These are phyloP conservation scores for Bucco capensis DNA, from an alignment of 2,113 vertebrate species.

Conservation along the genomic window DNA sequence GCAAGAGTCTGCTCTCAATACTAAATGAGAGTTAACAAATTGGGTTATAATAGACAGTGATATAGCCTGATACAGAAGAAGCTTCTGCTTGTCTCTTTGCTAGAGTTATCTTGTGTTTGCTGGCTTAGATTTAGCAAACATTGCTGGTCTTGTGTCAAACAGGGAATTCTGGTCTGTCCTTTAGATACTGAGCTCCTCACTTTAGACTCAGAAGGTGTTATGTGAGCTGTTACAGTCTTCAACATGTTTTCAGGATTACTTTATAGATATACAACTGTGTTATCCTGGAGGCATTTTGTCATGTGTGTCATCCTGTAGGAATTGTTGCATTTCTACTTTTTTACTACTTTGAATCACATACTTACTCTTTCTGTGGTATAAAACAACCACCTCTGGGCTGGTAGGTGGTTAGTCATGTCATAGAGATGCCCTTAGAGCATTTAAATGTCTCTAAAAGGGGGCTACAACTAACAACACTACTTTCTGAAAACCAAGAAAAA, in stretches of 20 bases:
- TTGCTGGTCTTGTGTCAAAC: not conserved
- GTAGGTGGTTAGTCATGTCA: not conserved
- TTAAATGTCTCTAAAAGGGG: not conserved
- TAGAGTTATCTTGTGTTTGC: not conserved
- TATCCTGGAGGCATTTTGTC: not conserved
- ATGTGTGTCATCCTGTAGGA: not conserved
- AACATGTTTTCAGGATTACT: not conserved
- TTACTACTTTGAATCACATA: not conserved
- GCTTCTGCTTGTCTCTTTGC: not conserved
- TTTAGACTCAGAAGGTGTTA: not conserved
- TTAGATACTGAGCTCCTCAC: not conserved
- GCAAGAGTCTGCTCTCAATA: not conserved
- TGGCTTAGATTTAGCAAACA: not conserved
- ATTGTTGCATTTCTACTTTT: not conserved
- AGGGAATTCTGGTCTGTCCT: not conserved
- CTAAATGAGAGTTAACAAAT: not conserved
- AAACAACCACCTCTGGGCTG: not conserved
- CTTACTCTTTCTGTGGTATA: not conserved
- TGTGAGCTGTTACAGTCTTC: not conserved
- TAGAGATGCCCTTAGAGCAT: not conserved
- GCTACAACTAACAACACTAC: not conserved
- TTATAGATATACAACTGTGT: not conserved
- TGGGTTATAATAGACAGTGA: not conserved
- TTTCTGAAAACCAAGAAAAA: not conserved
- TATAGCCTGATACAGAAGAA: not conserved